phyloP scores from a whole-genome alignment of 2,113 vertebrate genomes.

The Ailurus styani region DNA sequence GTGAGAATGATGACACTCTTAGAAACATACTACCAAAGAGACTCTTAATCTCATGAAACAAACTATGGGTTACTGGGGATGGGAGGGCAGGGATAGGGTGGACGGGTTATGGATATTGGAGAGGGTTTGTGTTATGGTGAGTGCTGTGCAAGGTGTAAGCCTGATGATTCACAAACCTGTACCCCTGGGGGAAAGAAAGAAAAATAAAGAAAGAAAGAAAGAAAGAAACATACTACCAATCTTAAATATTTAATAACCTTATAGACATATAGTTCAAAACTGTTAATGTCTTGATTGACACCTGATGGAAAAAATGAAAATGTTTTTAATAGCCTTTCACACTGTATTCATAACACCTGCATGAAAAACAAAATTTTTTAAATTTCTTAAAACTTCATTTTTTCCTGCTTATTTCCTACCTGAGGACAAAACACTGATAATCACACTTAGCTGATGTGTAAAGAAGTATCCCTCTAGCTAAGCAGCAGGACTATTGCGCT shows the following conservation, averaged over 20 bases:
- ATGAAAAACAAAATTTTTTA: constrained; percentile 8
- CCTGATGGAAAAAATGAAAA: constrained; percentile 10
- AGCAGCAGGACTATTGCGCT: not conserved
- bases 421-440: not conserved
- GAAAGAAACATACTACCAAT: not conserved
- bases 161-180: no score
- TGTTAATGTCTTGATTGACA: constrained; percentile 20
- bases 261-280: not conserved
- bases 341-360: not conserved
- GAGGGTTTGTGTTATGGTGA: no score
- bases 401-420: constrained; percentile 8
- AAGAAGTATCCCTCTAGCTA: not conserved
- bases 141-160: no score
- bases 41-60: no score
- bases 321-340: not conserved
- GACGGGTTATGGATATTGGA: no score
- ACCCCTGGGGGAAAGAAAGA: no score
- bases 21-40: not conserved
- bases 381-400: constrained; percentile 14
- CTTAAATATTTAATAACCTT: not conserved
- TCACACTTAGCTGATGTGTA: not conserved
- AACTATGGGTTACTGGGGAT: no score
- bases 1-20: not conserved
- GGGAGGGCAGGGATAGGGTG: no score
- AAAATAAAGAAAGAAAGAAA: no score